Base-by-base conservation (phyloP, 1,140 invertebrate genomes). In the Nilaparvata lugens region DNA sequence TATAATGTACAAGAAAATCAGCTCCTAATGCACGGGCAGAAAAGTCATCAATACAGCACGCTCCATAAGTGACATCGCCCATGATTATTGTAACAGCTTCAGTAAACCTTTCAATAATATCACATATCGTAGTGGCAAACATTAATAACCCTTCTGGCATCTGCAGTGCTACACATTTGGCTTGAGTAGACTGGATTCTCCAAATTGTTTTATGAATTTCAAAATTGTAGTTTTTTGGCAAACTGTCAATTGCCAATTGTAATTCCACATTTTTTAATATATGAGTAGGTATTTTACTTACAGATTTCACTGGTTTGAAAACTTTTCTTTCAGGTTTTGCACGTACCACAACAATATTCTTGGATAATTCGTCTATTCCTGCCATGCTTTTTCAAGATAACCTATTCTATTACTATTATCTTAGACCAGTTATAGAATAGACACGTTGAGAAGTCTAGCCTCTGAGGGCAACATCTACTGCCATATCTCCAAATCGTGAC, bases 171-270 rank as follows among this genome's bases (percentile, higher is more conserved):
- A 99, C 94, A 70, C 84, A 82, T 75, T 92, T 95, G 0, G 90
- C 84, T 62, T 85, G 81, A 21, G 83, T 76, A 70, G 90, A 85
- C 62, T 82, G 78, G 63, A 98, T 95, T 70, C 93, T 84, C 96
- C 96, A 99, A 72, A 99, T 87, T 0, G 96, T 98, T 75, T 99
- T 99, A 45, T 89, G 90, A 99, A 99, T 77, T 97, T 98, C 71
- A 99, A 99, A 79, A 99, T 99, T 98, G 71, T 99, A 99, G 79
- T 99, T 99, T 14, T 79, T 71, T 6, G 97, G 97, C 52, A 99
- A 77, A 51, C 76, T 73, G 65, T 82, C 76, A 58, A 88, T 84
- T 4, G 89, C 88, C 69, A 79, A 75, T 67, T 88, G 83, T 43
- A 96, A 72, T 63, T 85, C 66, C 7, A 84, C 79, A 80, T 96